phyloP scores from a whole-genome alignment of 1,140 invertebrate species.

The Eueides isabella region DNA sequence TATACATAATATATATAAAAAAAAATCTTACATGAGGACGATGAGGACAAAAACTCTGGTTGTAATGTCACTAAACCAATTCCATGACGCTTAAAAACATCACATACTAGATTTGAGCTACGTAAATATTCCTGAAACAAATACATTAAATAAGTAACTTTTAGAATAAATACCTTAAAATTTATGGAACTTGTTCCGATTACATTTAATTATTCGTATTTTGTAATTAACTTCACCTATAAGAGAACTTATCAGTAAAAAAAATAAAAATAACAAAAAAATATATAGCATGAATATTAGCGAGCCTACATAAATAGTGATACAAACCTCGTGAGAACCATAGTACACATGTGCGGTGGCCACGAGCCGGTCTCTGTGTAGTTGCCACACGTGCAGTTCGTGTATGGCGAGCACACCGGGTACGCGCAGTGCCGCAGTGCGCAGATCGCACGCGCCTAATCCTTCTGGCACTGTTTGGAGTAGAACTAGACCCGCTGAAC shows the following conservation, averaged over 20 bases:
- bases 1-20: background rate
- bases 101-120: slow-evolving; percentile 85
- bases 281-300: no score
- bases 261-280: no score
- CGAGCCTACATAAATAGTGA: background rate
- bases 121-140: slow-evolving; percentile 83
- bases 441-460: slow-evolving; percentile 87
- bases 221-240: no score
- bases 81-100: slow-evolving; percentile 88
- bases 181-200: no score
- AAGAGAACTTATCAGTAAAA: no score
- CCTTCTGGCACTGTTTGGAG: slow-evolving; percentile 92
- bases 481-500: slow-evolving; percentile 85
- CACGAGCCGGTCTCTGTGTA: slow-evolving; percentile 86
- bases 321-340: slow-evolving; percentile 66
- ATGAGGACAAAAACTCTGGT: slow-evolving; percentile 85
- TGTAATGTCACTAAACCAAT: slow-evolving; percentile 91
- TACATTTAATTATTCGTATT: no score
- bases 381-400: slow-evolving; percentile 92
- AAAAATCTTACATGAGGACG: slow-evolving; percentile 52
- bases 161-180: no score
- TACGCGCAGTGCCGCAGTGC: slow-evolving; percentile 87
- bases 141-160: background rate
- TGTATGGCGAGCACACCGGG: slow-evolving; percentile 91
- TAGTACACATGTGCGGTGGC: slow-evolving; percentile 89